phyloP scores from a whole-genome alignment of 2,113 vertebrate species.

The Pteruthius melanotis region DNA sequence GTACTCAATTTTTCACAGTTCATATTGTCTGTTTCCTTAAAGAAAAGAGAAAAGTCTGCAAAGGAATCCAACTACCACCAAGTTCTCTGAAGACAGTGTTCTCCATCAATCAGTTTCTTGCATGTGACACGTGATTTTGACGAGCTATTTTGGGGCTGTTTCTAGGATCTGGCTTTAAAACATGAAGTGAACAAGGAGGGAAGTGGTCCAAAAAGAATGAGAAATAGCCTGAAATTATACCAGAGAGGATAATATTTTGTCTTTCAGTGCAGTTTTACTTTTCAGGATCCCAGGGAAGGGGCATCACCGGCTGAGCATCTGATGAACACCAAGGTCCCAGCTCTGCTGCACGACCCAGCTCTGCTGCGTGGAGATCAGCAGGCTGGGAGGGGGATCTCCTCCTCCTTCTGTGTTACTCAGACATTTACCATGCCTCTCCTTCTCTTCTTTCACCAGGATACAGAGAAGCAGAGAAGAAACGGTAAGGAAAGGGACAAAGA shows the following conservation, averaged over 20 bases:
- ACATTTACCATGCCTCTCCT: not conserved
- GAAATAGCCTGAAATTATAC: not conserved
- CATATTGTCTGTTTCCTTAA: not conserved
- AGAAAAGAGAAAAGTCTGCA: not conserved
- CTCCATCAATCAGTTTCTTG: not conserved
- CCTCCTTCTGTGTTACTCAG: not conserved
- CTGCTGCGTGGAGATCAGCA: not conserved
- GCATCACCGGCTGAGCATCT: not conserved
- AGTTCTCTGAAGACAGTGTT: not conserved
- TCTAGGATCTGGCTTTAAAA: not conserved
- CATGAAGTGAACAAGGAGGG: not conserved
- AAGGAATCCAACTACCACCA: not conserved
- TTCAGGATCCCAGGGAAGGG: not conserved
- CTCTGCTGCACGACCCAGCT: not conserved
- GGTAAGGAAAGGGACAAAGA: not conserved
- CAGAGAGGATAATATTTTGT: not conserved
- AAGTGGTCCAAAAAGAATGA: not conserved
- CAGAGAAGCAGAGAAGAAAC: not conserved
- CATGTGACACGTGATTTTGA: not conserved
- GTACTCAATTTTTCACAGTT: not conserved
- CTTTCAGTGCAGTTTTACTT: not conserved
- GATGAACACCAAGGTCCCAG: accelerated
- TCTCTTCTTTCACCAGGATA: not conserved
- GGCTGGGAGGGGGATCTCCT: not conserved
- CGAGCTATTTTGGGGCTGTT: not conserved